These are phyloP conservation scores for Masticophis lateralis DNA, from an alignment of 2,797 vertebrate species.

Conservation along the genomic window DNA sequence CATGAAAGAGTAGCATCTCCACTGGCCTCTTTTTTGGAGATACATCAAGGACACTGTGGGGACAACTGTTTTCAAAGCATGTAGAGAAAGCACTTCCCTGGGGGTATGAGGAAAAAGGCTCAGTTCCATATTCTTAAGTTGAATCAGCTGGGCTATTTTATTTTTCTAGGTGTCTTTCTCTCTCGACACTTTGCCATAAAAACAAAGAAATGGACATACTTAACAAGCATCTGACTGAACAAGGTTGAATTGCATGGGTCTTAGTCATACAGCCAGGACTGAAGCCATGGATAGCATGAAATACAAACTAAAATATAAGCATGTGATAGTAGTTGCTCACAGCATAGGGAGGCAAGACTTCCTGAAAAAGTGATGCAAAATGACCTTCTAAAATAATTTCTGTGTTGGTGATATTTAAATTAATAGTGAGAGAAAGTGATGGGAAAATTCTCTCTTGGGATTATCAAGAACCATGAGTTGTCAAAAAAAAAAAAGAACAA, in stretches of 20 bases:
- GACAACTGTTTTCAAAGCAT: neutral
- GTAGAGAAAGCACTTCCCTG: neutral
- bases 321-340: neutral
- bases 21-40: neutral
- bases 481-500: neutral
- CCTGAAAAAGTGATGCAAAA: neutral
- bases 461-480: neutral
- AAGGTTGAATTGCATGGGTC: conserved; percentile 27
- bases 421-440: neutral
- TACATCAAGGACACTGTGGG: neutral
- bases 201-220: neutral
- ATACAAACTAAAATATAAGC: neutral
- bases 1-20: neutral
- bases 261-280: neutral
- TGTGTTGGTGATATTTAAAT: neutral
- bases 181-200: neutral
- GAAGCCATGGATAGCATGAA: neutral
- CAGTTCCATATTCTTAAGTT: conserved; percentile 2
- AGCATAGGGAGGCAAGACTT: neutral
- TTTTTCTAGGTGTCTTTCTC: conserved; percentile 30
- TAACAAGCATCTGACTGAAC: conserved; percentile 1
- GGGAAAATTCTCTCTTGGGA: neutral
- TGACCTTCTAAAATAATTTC: neutral
- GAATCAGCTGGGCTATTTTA: neutral
- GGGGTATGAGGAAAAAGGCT: neutral